These are phyloP conservation scores for Pachyseris speciosa DNA, from an alignment of 64 coral and sea anemone genomes.

Conservation along the genomic window DNA sequence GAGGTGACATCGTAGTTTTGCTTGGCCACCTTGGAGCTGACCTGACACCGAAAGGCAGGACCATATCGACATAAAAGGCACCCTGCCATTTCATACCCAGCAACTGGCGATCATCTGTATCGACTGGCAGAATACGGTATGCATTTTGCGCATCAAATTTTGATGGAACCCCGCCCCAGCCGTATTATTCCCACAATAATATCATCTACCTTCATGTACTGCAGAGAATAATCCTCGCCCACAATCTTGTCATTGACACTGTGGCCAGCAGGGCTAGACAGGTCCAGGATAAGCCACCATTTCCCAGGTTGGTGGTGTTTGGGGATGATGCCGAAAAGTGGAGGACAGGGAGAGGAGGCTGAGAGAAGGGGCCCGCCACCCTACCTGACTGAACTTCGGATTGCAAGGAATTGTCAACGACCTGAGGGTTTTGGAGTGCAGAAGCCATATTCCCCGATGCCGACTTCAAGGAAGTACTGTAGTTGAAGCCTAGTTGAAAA, in stretches of 20 bases:
- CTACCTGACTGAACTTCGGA: constrained; percentile 22
- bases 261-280: constrained; percentile 1
- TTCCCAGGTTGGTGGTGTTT: too few species aligned
- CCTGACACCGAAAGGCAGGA: too few species aligned
- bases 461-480: not conserved
- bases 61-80: too few species aligned
- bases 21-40: not conserved
- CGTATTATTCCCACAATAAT: not conserved
- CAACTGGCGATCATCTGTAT: not conserved
- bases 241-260: constrained; percentile 72
- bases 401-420: constrained; percentile 36
- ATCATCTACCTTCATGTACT: too few species aligned
- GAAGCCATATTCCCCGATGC: constrained; percentile 41
- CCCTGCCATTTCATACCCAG: constrained; percentile 38
- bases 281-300: constrained; percentile 67
- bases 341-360: not conserved
- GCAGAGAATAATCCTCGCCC: not conserved
- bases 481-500: not conserved
- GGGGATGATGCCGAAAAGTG: constrained; percentile 43
- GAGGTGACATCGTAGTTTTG: not conserved
- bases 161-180: not conserved
- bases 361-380: constrained; percentile 32
- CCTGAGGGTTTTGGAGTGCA: not conserved
- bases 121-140: constrained; percentile 8
- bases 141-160: constrained; percentile 37